Base-by-base conservation (phyloP, 2,797 vertebrate genomes). In the Amblyopsis hoosieri region DNA sequence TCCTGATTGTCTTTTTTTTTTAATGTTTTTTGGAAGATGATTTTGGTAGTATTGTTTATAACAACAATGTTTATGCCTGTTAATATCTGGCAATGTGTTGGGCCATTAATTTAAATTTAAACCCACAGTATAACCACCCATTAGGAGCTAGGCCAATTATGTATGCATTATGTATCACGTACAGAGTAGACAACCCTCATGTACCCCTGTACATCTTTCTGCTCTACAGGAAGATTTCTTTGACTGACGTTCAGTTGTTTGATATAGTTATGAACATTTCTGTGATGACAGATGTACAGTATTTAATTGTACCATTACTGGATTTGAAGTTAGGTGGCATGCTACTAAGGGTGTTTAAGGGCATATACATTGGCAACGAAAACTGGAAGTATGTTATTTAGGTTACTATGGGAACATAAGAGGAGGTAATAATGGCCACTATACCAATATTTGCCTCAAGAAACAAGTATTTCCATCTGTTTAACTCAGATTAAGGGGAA, bases 201-300 rank as follows among this genome's bases (percentile, higher is more conserved):
- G 17, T 42, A 1, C 47, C 46, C 4, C 17, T 11, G 13, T 37
- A 78, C 78, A 72, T 82, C 85, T 90, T 91, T 85, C 90, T 90
- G 86, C 80, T 83, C 79, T 67, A 56, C 87, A 76, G 90, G 89
- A 89, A 91, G 87, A 79, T 86, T 81, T 79, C 77, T 87, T 85
- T 78, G 90, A 93, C 92, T 93, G 92, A 93, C 59, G 70, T 93
- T 93, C 92, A 93, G 91, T 92, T 93, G 87, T 88, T 79, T 82
- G 68, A 79, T 86, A 87, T 91, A 90, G 90, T 91, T 86, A 90
- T 90, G 86, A 80, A 87, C 72, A 90, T 88, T 86, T 92, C 86
- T 90, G 87, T 88, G 85, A 81, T 81, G 87, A 89, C 90, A 91
- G 87, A 90, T 87, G 83, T 87, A 82, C 79, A 78, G 78, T 87